Conservation (phyloP, 30 jellyfish, hydroid and myxozoan genomes). For the Catostylus mosaicus region DNA sequence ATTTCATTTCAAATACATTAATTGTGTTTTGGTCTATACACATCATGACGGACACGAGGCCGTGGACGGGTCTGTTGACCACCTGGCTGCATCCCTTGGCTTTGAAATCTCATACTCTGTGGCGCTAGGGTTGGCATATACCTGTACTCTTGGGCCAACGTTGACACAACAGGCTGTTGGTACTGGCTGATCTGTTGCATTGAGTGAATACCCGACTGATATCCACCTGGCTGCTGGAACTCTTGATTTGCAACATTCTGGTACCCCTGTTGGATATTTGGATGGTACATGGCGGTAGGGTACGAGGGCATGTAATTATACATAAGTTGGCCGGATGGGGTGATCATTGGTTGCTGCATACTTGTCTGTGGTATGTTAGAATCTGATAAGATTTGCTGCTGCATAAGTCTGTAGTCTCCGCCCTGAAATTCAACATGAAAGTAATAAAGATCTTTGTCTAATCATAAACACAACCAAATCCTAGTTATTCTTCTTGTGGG, state of each 20-base stretch:
- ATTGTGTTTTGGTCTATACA: constrained; percentile 28
- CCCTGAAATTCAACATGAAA: constrained; percentile 12
- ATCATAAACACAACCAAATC: too few relatives aligned
- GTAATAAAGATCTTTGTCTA: neutral
- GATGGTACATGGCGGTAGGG: constrained; percentile 46
- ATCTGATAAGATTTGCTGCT: neutral
- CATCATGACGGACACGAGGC: constrained; percentile 16
- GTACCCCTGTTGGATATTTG: constrained; percentile 5
- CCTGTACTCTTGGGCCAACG: neutral
- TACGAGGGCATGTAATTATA: constrained; percentile 32
- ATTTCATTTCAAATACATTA: constrained; percentile 1
- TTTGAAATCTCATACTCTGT: neutral
- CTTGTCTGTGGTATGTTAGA: constrained; percentile 13
- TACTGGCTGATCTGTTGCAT: constrained; percentile 9
- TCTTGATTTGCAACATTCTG: constrained; percentile 6
- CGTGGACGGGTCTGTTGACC: constrained; percentile 5
- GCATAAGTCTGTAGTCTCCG: constrained; percentile 12
- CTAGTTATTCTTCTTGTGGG: too few relatives aligned
- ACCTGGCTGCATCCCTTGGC: constrained; percentile 7
- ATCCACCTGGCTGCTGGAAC: neutral
- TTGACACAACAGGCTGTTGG: constrained; percentile 2
- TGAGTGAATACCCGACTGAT: neutral
- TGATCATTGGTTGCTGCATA: constrained; percentile 31
- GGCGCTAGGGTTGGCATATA: neutral
- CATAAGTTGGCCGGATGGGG: constrained; percentile 13